Evolutionary conservation across 2,113 vertebrate species (phyloP), one percentile per base, ranked within the genome.

Genomic region (Perca flavescens): DNA sequence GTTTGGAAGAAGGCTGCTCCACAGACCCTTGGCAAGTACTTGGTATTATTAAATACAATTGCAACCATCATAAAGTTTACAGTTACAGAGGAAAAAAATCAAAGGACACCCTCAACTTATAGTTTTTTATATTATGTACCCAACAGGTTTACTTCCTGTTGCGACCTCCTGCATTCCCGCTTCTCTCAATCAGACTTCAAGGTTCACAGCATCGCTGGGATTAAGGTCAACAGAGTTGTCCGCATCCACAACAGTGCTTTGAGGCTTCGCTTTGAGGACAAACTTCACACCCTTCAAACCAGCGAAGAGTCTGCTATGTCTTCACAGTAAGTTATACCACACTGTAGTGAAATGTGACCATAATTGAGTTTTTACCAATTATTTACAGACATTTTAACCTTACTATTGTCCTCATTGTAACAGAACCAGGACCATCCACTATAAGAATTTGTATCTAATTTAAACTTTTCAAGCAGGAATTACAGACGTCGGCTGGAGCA

Each of bases 201-300:
- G 87, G 49, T 57, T 22, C 89, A 93, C 11, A 87, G 91, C 60
- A 88, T 96, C 82, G 91, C 91, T 10, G 93, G 93, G 68, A 87
- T 97, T 54, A 96, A 96, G 92, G 94, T 96, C 81, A 95, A 95
- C 62, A 69, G 85, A 53, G 91, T 97, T 28, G 88, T 97, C 66
- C 95, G 96, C 66, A 89, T 97, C 73, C 95, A 96, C 62, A 97
- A 96, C 83, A 93, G 94, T n/a, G 94, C 94, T 52, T 86, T 96
- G 76, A 95, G 94, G 71, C 90, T 96, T 85, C 94, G 95, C 80
- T 97, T 97, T 72, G 96, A 97, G 88, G 94, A 97, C 49, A 97
- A 95, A 83, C 91, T 97, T 65, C 95, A 96, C 13, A 80, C 53
- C 46, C 90, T 96, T 90, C 75, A 96, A 79, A 79, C 93, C 61